Evolutionary conservation across 2,888 invertebrate genomes (phyloP).

Genomic region (Rotaria magnacalcarata): DNA sequence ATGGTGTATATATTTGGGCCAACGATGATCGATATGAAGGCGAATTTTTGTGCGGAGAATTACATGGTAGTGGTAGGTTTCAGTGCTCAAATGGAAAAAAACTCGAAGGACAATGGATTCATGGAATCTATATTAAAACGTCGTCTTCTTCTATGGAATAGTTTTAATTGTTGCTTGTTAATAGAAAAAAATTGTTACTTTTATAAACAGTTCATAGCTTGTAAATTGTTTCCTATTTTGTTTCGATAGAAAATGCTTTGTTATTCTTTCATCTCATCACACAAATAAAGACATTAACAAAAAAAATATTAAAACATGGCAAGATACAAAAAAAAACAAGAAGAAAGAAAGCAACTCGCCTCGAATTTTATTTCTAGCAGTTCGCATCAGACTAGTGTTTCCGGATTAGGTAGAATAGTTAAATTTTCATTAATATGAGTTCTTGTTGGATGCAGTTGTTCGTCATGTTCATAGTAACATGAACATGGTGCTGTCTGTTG

Average conservation of each 20-base stretch:
- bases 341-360: not conserved
- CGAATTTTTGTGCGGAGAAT: too few species aligned
- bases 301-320: conserved; percentile 20
- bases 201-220: too few species aligned
- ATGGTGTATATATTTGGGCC: too few species aligned
- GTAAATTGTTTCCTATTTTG: not conserved
- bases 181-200: too few species aligned
- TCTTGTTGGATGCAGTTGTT: not conserved
- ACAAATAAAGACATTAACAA: conserved; percentile 10
- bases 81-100: too few species aligned
- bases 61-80: too few species aligned
- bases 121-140: too few species aligned
- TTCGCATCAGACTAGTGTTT: conserved; percentile 29
- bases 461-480: not conserved
- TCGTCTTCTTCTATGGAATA: too few species aligned
- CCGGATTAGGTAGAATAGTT: not conserved
- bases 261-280: not conserved
- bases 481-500: not conserved
- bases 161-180: too few species aligned
- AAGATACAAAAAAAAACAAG: not conserved
- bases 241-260: not conserved
- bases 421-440: not conserved
- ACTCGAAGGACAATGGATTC: too few species aligned
- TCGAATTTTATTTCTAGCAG: not conserved
- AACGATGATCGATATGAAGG: too few species aligned